Evolutionary conservation across 2,888 invertebrate genomes (phyloP).

Genomic region (Xanthorhoe spadicearia): DNA sequence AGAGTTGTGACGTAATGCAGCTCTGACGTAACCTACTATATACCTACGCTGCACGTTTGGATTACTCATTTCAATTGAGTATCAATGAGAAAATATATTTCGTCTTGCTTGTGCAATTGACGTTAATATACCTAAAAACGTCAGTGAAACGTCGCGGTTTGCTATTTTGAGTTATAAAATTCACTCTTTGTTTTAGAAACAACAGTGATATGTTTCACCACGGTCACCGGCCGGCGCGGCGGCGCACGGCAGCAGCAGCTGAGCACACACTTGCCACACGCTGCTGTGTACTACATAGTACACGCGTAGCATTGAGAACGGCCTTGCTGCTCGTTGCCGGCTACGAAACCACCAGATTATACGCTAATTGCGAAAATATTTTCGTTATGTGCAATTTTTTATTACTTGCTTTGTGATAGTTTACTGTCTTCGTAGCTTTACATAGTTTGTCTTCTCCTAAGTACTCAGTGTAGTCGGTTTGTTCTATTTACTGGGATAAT

Average conservation of each 20-base stretch:
- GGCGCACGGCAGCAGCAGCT: conserved; percentile 56
- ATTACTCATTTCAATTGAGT: conserved; percentile 44
- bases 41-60: conserved; percentile 33
- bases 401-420: neutral
- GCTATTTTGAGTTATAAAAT: conserved; percentile 16
- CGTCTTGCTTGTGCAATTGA: conserved; percentile 21
- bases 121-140: conserved; percentile 17
- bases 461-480: neutral
- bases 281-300: conserved; percentile 52
- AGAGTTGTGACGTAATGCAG: conserved; percentile 36
- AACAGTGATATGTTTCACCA: conserved; percentile 50
- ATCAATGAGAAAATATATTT: conserved; percentile 33
- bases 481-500: neutral
- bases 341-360: conserved; percentile 49
- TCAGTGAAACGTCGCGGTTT: neutral
- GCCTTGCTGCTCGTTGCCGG: conserved; percentile 73
- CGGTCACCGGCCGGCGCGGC: conserved; percentile 51
- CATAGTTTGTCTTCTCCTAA: neutral
- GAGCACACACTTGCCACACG: conserved; percentile 55
- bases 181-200: conserved; percentile 47
- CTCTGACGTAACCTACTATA: conserved; percentile 39
- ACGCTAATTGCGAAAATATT: conserved; percentile 52
- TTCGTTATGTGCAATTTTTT: conserved; percentile 7
- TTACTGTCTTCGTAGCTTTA: neutral
- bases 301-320: conserved; percentile 72